Evolutionary conservation across 2,888 invertebrate genomes (phyloP).

Genomic region (Meliscaeva auricollis): DNA sequence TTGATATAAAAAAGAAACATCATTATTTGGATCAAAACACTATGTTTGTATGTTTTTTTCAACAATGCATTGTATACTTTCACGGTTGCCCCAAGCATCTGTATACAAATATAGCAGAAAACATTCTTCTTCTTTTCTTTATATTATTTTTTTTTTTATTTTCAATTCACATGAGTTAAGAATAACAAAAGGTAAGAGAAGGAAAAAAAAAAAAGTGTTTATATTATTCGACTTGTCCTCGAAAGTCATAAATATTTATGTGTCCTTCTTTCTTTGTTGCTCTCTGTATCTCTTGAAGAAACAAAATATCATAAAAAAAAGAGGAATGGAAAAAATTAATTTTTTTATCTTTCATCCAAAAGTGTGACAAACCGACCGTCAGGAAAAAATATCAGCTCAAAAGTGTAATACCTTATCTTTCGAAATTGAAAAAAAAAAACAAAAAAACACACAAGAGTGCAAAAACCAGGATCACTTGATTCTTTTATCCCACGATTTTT

Average conservation of each 20-base stretch:
- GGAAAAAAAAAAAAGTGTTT: conserved; percentile 33
- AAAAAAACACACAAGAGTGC: conserved; percentile 30
- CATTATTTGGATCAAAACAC: conserved; percentile 30
- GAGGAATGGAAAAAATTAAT: conserved; percentile 53
- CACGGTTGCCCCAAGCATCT: conserved; percentile 27
- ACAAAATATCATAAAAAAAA: conserved; percentile 2
- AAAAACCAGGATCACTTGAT: conserved; percentile 21
- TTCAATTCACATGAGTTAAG: conserved; percentile 46
- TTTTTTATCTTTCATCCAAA: conserved; percentile 60
- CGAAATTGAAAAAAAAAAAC: conserved; percentile 44
- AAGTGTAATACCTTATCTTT: conserved; percentile 60
- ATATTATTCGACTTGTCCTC: conserved; percentile 55
- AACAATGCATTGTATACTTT: conserved; percentile 27
- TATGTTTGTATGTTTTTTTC: conserved; percentile 9
- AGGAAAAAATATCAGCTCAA: conserved; percentile 18
- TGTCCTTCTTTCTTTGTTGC: conserved; percentile 12
- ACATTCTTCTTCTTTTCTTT: neutral
- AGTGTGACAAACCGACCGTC: conserved; percentile 49
- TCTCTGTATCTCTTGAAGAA: neutral
- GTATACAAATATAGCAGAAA: neutral
- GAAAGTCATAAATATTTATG: conserved; percentile 44
- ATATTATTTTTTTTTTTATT: neutral
- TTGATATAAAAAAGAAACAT: conserved; percentile 1
- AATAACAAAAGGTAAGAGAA: conserved; percentile 52
- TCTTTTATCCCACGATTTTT: conserved; percentile 24